Base-by-base conservation (phyloP, 2,888 invertebrate genomes). In the Mystacides longicornis region DNA sequence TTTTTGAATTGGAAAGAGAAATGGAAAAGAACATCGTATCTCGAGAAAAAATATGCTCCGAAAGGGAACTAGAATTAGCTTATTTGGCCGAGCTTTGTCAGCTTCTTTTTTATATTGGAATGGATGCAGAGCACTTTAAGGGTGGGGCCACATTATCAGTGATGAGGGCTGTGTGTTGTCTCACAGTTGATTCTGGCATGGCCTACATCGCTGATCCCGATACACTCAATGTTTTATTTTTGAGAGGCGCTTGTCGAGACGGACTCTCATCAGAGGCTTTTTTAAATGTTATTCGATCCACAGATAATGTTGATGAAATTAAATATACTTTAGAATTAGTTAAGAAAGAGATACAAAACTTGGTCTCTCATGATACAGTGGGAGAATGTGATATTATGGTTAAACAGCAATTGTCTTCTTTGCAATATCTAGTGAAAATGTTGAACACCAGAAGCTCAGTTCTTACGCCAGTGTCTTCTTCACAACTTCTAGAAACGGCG, bases 241-340 rank as follows among this genome's bases (percentile, higher is more conserved):
- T 93, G 66, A 90, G 89, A 86, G 81, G 89, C 80, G 93, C 93
- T 92, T 90, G 91, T 69, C 83, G 86, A 63, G 90, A 92, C 58
- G 82, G 82, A 56, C 77, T 93, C 63, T 86, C 87, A 27, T 88
- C 87, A 62, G 95, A 96, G 64, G 81, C 88, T 65, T 94, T 95
- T 71, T 74, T 95, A 64, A 83, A 86, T 63, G 87, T 90, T 53
- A 80, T 95, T 63, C 81, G 90, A 65, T 82, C 85, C 62, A 87
- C 91, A 54, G 85, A 86, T 62, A 86, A 82, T 66, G 80, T 86
- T 46, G 91, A 91, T 57, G 95, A 96, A 71, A 74, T 96, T 62
- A 82, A 82, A 63, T 89, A 92, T 18, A 86, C 88, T 9, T 79
- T 85, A 65, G 90, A 88, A 64, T 77, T 89, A 61, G 83, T 93